Percentiles rank a stretch among this genome's conserved stretches.
phyloP scores from a whole-genome alignment of 1,140 invertebrate species.

The Caligus rogercresseyi region DNA sequence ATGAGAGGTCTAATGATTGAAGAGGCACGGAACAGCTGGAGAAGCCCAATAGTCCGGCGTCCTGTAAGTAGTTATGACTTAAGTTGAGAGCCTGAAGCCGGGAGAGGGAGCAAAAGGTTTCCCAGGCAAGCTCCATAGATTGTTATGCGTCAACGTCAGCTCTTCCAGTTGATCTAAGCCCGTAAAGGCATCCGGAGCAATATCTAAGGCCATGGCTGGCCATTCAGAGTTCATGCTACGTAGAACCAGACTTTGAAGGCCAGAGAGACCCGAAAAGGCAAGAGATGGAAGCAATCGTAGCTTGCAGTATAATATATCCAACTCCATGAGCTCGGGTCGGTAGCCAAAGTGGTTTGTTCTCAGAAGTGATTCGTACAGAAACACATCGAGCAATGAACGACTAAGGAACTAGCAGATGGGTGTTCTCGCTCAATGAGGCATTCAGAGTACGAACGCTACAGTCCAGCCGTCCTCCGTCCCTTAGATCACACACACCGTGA shows the following conservation, averaged over 20 bases:
- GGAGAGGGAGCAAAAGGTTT: constrained; percentile 46
- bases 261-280: constrained; percentile 50
- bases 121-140: constrained; percentile 42
- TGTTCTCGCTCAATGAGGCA: background rate
- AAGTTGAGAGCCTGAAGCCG: constrained; percentile 63
- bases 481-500: background rate
- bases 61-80: constrained; percentile 53
- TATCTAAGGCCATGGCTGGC: constrained; percentile 22
- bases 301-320: constrained; percentile 57
- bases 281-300: constrained; percentile 52
- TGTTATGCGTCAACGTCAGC: constrained; percentile 46
- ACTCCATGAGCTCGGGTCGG: constrained; percentile 47
- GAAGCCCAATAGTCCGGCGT: constrained; percentile 50
- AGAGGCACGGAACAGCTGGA: constrained; percentile 31
- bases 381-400: constrained; percentile 53
- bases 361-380: constrained; percentile 56
- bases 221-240: constrained; percentile 44
- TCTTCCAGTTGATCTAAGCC: constrained; percentile 43
- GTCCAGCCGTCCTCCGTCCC: background rate
- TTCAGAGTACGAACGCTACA: background rate
- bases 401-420: constrained; percentile 21
- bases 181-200: constrained; percentile 42
- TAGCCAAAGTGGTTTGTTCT: constrained; percentile 26
- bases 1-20: constrained; percentile 41
- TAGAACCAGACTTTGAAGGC: constrained; percentile 50